Evolutionary conservation across 2,888 invertebrate species (phyloP), one percentile per base, ranked within the genome.

Genomic region (Allolobophora icterica): DNA sequence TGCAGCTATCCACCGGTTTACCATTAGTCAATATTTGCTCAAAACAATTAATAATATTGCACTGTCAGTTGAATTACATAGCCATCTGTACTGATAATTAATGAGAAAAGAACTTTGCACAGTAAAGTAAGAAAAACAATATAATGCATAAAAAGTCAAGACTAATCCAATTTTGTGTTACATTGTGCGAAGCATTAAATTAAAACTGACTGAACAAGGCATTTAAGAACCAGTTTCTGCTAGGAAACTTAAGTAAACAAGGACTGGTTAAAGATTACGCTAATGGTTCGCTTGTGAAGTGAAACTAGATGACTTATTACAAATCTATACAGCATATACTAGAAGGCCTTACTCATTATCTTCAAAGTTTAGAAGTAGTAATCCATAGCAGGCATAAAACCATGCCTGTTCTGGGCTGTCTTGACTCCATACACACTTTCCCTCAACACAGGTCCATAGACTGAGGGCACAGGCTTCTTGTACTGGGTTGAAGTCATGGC

Each of bases 401-500:
- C 95, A 92, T 95, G 95, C 35, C 94, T 92, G 91, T 95, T 95
- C 91, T 94, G 94, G 91, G 95, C 95, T 84, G 94, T 94, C 38
- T 94, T 94, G 19, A 95, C 93, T 4, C 95, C 95, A 93, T 94
- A 94, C 21, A 94, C 94, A 90, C 94, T 92, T 71, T 94, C 93
- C 90, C 93, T 93, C 92, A 94, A 94, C 93, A 95, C 93, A 45
- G 94, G 95, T n/a, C 95, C 95, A 93, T 94, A 94, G n/a, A 94
- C 93, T 35, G 94, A 94, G 90, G 94, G 94, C n/a, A 95, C 94
- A 4, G 95, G 95, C 33, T 94, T 93, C 90, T 94, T 92, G 92
- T 95, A 95, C 91, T 93, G 93, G 17, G 94, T 94, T 34, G 94
- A 94, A 52, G 95, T 95, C 95, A 95, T 95, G 92, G 93, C 94